phyloP scores from a whole-genome alignment of 1,140 invertebrate species.

The Sycophila sp. region DNA sequence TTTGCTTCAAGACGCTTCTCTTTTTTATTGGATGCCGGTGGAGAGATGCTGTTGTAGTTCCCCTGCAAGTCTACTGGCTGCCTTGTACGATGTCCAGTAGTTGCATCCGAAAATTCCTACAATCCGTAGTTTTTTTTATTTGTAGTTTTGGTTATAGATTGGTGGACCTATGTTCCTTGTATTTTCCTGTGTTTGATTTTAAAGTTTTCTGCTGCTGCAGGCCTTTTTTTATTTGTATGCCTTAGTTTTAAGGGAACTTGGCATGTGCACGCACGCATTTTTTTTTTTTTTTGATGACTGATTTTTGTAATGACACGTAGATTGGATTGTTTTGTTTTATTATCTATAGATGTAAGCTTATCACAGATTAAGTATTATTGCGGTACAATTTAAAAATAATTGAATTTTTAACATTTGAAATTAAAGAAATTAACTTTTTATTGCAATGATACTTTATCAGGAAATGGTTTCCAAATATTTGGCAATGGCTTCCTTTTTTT shows the following conservation, averaged over 20 bases:
- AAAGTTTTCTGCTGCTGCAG: slow-evolving; percentile 19
- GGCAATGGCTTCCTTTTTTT: too few relatives aligned
- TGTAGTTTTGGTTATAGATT: background rate
- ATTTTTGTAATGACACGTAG: background rate
- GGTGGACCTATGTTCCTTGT: too few relatives aligned
- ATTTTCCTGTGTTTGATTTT: background rate
- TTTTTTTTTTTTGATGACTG: background rate
- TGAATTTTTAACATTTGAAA: too few relatives aligned
- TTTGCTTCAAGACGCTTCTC: slow-evolving; percentile 64
- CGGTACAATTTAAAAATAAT: background rate
- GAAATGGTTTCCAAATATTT: too few relatives aligned
- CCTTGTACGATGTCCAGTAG: slow-evolving; percentile 28
- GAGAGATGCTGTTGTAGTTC: slow-evolving; percentile 25
- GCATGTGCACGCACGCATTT: slow-evolving; percentile 49
- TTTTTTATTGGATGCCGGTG: slow-evolving; percentile 39
- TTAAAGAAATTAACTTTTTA: too few relatives aligned
- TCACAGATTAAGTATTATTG: background rate
- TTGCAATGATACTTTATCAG: too few relatives aligned
- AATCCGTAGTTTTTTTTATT: slow-evolving; percentile 12
- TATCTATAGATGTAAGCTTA: too few relatives aligned
- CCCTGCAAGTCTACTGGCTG: slow-evolving; percentile 14
- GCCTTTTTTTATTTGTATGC: background rate
- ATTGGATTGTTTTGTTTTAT: too few relatives aligned
- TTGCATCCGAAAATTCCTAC: background rate
- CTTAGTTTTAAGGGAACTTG: slow-evolving; percentile 32